Conservation (phyloP, 2,888 invertebrate genomes). For the Noctua janthina region DNA sequence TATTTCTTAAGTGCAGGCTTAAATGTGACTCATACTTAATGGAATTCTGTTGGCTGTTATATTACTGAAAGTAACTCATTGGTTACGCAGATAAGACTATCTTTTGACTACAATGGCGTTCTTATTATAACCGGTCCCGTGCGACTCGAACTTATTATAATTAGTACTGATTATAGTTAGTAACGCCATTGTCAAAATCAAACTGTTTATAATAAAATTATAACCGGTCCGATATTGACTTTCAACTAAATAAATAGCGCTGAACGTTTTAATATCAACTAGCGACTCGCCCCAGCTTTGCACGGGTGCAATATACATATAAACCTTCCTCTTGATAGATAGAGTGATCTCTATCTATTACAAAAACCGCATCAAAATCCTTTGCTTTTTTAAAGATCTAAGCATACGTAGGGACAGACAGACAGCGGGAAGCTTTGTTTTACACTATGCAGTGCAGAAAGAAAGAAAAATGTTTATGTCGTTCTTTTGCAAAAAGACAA, state of each 20-base stretch:
- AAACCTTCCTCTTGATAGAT: too few species aligned
- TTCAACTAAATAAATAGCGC: background rate
- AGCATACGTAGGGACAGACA: too few species aligned
- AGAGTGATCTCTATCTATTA: too few species aligned
- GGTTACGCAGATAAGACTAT: background rate
- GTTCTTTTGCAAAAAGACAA: background rate
- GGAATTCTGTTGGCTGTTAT: slow-evolving; percentile 23
- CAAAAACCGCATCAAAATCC: too few species aligned
- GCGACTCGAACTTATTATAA: background rate
- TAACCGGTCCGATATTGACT: background rate
- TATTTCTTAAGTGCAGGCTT: slow-evolving; percentile 37
- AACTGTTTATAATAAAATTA: background rate
- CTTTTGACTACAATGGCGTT: background rate
- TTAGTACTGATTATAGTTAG: background rate
- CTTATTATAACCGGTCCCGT: too few species aligned
- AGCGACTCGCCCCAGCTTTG: too few species aligned
- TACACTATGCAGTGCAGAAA: background rate
- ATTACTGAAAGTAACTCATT: slow-evolving; percentile 26
- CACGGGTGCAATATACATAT: too few species aligned
- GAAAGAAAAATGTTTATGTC: background rate
- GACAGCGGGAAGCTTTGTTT: too few species aligned
- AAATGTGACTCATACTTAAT: slow-evolving; percentile 34
- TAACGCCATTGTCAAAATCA: background rate
- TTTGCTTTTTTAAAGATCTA: too few species aligned
- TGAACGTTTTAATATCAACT: background rate